Base-by-base conservation (phyloP, 2,888 invertebrate genomes). In the Embidobia sp. region DNA sequence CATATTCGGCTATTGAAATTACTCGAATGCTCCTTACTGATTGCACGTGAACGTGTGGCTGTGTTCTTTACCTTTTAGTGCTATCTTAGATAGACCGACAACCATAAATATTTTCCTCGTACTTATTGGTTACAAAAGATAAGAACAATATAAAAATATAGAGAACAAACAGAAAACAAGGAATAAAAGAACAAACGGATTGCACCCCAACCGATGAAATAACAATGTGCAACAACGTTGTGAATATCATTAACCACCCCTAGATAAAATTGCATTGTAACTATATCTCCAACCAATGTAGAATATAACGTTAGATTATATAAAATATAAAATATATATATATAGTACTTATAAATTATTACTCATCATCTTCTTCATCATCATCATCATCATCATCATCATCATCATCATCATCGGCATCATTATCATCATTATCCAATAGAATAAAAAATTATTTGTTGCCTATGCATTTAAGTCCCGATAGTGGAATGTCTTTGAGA, bases 401-500 rank as follows among this genome's bases (percentile, higher is more conserved):
- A 57, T 66, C 82, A 81, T 67, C 53, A 51, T 51, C 80, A 67
- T 80, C 79, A 81, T 80, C 83, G 79, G 67, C 79, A 79, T 81
- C 46, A 59, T 61, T 78, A 72, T 81, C 79, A 82, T 81, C 82
- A 81, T 64, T 55, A 81, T 83, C 79, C 78, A 79, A 83, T 83
- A 81, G 37, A 83, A 81, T 79, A 80, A 83, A 84, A 85, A 79
- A 82, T 84, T 83, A 84, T 84, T 80, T 82, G 80, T 87, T 83
- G 85, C 85, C 85, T 87, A 87, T 86, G 85, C 86, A 83, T 86
- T 84, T 89, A 89, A 88, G 87, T 88, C 87, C 86, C 88, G 83
- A 87, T 87, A 85, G 89, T 88, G 89, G 89, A 89, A 89, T 89
- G 89, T 88, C 86, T 85, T 81, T 81, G 79, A 84, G 82, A 87